These are phyloP conservation scores for Falco biarmicus DNA, from an alignment of 2,797 vertebrate species.

Conservation along the genomic window DNA sequence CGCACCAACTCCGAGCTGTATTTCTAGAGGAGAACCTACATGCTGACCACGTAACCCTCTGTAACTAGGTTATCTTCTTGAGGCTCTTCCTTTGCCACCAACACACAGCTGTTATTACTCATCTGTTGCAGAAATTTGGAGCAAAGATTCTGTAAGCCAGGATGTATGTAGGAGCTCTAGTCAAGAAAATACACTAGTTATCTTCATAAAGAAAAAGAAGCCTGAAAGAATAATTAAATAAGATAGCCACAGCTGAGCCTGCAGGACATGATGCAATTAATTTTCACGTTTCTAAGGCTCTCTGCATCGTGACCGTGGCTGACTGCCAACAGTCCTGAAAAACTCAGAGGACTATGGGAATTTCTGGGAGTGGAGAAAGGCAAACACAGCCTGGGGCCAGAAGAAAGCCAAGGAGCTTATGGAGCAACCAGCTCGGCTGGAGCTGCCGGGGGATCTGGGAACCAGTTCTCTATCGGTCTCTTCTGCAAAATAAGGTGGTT, in stretches of 20 bases:
- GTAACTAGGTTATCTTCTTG: not conserved
- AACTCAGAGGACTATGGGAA: not conserved
- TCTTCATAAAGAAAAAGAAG: not conserved
- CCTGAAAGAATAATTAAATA: not conserved
- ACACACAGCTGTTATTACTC: conserved; percentile 31
- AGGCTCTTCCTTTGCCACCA: not conserved
- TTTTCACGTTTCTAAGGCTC: not conserved
- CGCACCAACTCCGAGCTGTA: not conserved
- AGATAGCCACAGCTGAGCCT: not conserved
- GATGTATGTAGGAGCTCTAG: not conserved
- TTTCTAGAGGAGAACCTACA: not conserved
- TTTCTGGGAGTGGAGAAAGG: not conserved
- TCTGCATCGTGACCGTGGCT: not conserved
- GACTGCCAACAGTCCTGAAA: not conserved
- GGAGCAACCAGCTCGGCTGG: not conserved
- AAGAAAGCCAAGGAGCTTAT: not conserved
- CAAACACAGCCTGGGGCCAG: not conserved
- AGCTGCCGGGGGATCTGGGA: not conserved
- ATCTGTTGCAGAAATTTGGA: not conserved
- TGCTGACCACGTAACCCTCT: not conserved
- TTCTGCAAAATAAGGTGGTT: not conserved
- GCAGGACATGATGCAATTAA: not conserved
- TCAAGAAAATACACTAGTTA: not conserved
- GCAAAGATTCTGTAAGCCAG: not conserved
- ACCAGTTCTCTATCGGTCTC: not conserved